Base-by-base conservation (phyloP, 2,888 invertebrate species). In the Chironomus riparius region DNA sequence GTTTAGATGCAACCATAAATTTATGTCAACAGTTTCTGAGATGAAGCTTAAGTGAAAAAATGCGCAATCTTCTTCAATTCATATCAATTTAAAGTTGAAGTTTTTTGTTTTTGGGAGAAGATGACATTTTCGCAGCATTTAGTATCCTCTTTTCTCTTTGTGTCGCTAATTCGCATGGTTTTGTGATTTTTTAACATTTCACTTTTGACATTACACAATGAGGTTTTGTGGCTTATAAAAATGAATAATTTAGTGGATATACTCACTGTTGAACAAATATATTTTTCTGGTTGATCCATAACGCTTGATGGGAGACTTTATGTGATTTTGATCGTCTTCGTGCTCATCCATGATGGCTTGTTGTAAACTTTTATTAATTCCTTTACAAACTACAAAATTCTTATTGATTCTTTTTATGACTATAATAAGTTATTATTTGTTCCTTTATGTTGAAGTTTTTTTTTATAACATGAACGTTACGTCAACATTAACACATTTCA, bases 261-360 rank as follows among this genome's bases (percentile, higher is more conserved):
- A 76, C 76, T 76, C 24, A 76, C 76, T 76, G 38, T 76, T 76
- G 56, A 69, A 76, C n/a, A 76, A 56, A 50, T 69, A 69, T 18
- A 76, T 76, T 38, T 76, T 76, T 21, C 76, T 22, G 12, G 76
- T 76, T 12, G 76, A 76, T 18, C 76, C 76, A 56, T 56, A 61
- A 12, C 76, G 68, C 15, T 76, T 74, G 18, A 76, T 76, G 7
- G 76, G 76, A 18, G 69, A 69, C 38, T 76, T 76, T 22, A 76
- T 50, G n/a, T 47, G 61, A n/a, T 68, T 62, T 38, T 68, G 47
- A 47, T 74, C 68, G 38, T 68, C 74, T 48, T 74, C 74, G 47
- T 74, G 74, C n/a, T 74, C 74, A 68, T 74, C 74, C 74, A 74
- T 74, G 13, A 12, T 68, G 0, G 15, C 28, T 24, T 38, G 38